Evolutionary conservation across 2,113 vertebrate genomes (phyloP), one percentile per base, ranked within the genome.

Genomic region (Salvelinus sp.): DNA sequence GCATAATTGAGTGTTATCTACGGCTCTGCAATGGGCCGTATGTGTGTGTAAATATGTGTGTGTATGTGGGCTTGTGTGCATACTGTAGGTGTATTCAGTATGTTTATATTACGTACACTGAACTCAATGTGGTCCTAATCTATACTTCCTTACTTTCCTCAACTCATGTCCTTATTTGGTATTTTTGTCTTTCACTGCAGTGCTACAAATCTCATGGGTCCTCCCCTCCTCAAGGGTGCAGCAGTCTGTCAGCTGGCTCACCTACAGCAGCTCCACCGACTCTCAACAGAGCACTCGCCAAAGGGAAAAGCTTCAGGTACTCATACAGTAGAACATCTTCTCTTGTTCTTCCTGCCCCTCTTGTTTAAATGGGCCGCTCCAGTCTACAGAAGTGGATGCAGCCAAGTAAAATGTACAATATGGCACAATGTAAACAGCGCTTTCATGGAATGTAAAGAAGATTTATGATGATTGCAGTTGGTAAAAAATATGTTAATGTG

Each of bases 231-330:
- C 83, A 89, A 73, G 82, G 79, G 71, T 63, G 73, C 81, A 79
- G 69, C 13, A 71, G 44, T 64, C 62, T 77, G 75, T 83, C 87
- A 71, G 80, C 87, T 3, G 83, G 74, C 69, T 64, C 86, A 71
- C 80, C 88, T 18, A 28, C 74, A 68, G 81, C 38, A 27, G 75
- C 88, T 47, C 79, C 89, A 28, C 85, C 89, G 30, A 50, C 86
- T 68, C 88, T 90, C 79, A 83, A 82, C 89, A 91, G 87, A 86
- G 86, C 81, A 2, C 85, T 88, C 77, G 84, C 90, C 23, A 89
- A 86, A 82, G 90, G 85, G 72, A 94, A 93, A 88, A 88, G 84
- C 87, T 91, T 90, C 90, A 94, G 93, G 92, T 92, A 85, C 82
- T 54, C 3, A 14, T 54, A 18, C 65, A 6, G 27, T 16, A 30